Evolutionary conservation across 92 coral and sea anemone genomes (phyloP), one percentile per base, ranked within the genome.

Genomic region (Muricea muricata): DNA sequence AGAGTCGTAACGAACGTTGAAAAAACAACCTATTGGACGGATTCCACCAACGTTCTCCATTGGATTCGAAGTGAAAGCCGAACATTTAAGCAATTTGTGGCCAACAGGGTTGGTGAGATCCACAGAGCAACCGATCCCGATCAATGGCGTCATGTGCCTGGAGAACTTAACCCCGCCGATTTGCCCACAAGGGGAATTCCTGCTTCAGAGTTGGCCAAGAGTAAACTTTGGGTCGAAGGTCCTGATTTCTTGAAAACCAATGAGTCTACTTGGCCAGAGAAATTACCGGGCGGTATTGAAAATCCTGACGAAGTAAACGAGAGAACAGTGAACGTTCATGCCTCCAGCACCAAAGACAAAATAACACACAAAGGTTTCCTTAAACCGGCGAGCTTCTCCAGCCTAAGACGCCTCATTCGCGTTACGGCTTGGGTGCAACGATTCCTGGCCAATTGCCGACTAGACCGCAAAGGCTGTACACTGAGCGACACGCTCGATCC

Each of bases 381-480:
- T 23, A 57, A 61, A 57, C 91, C 88, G 42, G 73, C 32, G 39
- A 30, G 30, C 14, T 84, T 77, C 76, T 88, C 92, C 52, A 84
- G 48, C 40, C 55, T 88, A 7, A 52, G 13, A 7, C 89, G 42
- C 26, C 56, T 84, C 0, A 54, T 88, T 23, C 73, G 41, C 26
- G 85, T 88, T 37, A 88, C 89, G 60, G 91, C 88, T 26, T 88
- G 91, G 88, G 60, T 79, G 14, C n/a, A 29, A 18, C 74, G 60
- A 0, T 83, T 88, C 26, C 30, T 78, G 34, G 33, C 6, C 39
- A 88, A 88, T 40, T 87, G 87, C 75, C 71, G 58, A 31, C 29
- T 72, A 1, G 32, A 77, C 0, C 24, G 11, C 4, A 37, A 54
- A 10, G 34, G 1, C 46, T 23, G 48, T 20, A 58, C 39, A 28